These are phyloP conservation scores for Pyrocoelia pectoralis DNA, from an alignment of 2,888 invertebrate genomes.

Conservation along the genomic window DNA sequence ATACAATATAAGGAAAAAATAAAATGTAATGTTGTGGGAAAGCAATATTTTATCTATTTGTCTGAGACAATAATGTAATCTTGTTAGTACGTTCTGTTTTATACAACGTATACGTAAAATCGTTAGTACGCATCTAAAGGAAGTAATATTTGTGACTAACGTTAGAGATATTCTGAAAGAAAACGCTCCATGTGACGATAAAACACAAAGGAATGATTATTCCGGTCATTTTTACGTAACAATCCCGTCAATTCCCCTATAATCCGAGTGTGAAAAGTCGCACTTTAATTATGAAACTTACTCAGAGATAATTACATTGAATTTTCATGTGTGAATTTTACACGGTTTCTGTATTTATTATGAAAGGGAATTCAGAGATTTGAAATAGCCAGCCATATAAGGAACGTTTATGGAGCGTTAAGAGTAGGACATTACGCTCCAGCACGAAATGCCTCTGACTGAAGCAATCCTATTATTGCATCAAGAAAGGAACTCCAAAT, in stretches of 20 bases:
- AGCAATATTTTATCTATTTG: neutral
- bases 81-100: too few relatives aligned
- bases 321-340: conserved; percentile 46
- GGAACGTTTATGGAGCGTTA: conserved; percentile 49
- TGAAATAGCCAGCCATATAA: conserved; percentile 45
- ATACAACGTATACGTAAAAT: too few relatives aligned
- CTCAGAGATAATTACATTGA: conserved; percentile 49
- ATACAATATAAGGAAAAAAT: neutral
- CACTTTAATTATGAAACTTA: conserved; percentile 20
- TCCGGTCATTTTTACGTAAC: neutral
- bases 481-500: conserved; percentile 40
- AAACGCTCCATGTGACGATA: neutral
- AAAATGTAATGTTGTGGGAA: neutral
- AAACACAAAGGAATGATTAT: neutral
- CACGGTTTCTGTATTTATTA: conserved; percentile 46
- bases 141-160: neutral
- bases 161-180: neutral
- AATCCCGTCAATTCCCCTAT: neutral
- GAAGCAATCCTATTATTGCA: conserved; percentile 42
- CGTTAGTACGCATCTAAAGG: too few relatives aligned
- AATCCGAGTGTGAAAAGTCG: neutral
- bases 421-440: conserved; percentile 34
- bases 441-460: conserved; percentile 40
- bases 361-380: conserved; percentile 45
- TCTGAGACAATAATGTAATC: neutral